These are phyloP conservation scores for Parnassius smintheus DNA, from an alignment of 2,888 invertebrate genomes.

Conservation along the genomic window DNA sequence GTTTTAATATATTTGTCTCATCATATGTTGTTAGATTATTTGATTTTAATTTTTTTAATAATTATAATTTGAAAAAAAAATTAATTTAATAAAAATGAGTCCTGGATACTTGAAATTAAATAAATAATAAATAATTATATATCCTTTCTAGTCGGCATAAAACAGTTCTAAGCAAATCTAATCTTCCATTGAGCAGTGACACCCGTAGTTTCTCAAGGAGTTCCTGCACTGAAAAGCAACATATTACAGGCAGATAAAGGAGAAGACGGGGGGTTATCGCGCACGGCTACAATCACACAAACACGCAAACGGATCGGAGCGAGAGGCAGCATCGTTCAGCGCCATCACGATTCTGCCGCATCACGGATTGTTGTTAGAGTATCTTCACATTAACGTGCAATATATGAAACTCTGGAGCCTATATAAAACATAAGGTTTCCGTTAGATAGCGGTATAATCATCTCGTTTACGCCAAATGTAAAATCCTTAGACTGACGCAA, in stretches of 20 bases:
- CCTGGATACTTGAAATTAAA: too few species aligned
- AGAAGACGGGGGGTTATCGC: constrained; percentile 24
- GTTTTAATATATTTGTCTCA: too few species aligned
- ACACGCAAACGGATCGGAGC: constrained; percentile 18
- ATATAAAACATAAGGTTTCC: too few species aligned
- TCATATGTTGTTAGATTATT: too few species aligned
- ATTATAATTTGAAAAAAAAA: too few species aligned
- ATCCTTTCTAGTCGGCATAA: background rate
- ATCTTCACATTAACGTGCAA: constrained; percentile 8
- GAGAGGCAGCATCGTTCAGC: constrained; percentile 18
- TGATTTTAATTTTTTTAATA: too few species aligned
- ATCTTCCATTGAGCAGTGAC: constrained; percentile 4
- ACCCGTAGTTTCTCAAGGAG: constrained; percentile 12
- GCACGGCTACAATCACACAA: constrained; percentile 21
- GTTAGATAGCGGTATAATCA: too few species aligned
- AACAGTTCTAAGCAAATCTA: constrained; percentile 3
- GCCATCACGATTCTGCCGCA: constrained; percentile 16
- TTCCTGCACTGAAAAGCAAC: constrained; percentile 21
- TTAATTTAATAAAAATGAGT: too few species aligned
- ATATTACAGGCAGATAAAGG: constrained; percentile 22
- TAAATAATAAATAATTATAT: too few species aligned
- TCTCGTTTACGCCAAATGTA: too few species aligned
- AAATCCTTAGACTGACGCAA: too few species aligned
- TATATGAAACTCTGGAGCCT: too few species aligned
- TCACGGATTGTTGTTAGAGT: constrained; percentile 19